Conservation (phyloP, 2,113 vertebrate genomes). For the Paracanthobrama guichenoti region DNA sequence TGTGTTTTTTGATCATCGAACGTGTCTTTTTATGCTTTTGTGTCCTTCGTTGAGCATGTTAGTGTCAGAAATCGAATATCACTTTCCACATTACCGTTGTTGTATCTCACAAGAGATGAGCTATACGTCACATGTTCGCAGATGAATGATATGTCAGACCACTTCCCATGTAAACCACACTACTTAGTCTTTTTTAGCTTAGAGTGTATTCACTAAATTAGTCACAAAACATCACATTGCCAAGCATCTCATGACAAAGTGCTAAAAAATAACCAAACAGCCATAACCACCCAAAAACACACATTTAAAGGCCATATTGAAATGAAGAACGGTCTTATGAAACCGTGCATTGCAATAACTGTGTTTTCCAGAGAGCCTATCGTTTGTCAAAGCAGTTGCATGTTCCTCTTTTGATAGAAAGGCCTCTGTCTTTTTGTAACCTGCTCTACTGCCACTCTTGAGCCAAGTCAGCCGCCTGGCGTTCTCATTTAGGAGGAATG, state of each 20-base stretch:
- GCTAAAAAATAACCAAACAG: neutral
- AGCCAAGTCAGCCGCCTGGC: neutral
- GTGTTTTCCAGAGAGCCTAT: neutral
- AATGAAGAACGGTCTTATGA: neutral
- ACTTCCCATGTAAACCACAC: slow-evolving; percentile 48
- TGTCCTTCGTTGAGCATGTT: neutral
- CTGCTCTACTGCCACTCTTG: neutral
- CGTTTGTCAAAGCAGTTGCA: neutral
- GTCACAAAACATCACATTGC: slow-evolving; percentile 27
- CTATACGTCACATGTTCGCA: slow-evolving; percentile 20
- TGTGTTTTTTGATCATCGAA: neutral
- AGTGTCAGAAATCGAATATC: neutral
- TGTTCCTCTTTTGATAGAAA: slow-evolving; percentile 18
- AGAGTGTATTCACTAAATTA: slow-evolving; percentile 9
- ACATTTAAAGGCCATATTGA: neutral
- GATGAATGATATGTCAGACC: slow-evolving; percentile 29
- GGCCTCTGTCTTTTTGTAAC: neutral
- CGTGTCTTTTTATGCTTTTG: neutral
- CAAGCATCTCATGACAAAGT: slow-evolving; percentile 29
- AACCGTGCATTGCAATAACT: neutral
- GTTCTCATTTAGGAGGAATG: neutral
- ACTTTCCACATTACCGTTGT: neutral
- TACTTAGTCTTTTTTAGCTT: slow-evolving; percentile 17
- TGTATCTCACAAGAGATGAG: slow-evolving; percentile 28
- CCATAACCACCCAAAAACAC: neutral